Conservation (phyloP, 2,113 vertebrate species). For the Stercorarius parasiticus region DNA sequence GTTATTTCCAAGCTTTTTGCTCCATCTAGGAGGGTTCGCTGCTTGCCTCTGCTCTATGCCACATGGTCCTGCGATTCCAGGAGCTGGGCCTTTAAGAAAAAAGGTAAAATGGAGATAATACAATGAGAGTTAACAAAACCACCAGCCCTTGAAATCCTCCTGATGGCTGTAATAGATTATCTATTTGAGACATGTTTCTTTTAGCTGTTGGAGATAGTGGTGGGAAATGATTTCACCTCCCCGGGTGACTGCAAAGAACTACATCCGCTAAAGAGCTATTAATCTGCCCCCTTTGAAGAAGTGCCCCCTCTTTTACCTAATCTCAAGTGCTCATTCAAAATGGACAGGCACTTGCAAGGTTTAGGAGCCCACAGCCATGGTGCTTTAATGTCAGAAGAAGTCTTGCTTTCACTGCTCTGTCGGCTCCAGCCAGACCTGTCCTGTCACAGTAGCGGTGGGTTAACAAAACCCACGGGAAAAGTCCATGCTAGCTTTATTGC, state of each 20-base stretch:
- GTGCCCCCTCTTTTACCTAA: neutral
- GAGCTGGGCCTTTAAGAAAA: conserved; percentile 48
- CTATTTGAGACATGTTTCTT: conserved; percentile 56
- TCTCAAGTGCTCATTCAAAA: neutral
- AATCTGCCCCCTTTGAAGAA: conserved; percentile 21
- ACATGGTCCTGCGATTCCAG: neutral
- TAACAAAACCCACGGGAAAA: neutral
- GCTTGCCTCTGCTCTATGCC: neutral
- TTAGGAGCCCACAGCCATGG: neutral
- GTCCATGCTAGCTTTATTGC: neutral
- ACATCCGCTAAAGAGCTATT: conserved; percentile 29
- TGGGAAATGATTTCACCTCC: conserved; percentile 56
- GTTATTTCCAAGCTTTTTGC: neutral
- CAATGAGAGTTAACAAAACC: conserved; percentile 32
- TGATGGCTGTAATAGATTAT: conserved; percentile 58
- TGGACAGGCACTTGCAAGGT: neutral
- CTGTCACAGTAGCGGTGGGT: fast-evolving
- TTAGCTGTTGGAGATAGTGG: conserved; percentile 41
- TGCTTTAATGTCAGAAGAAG: neutral
- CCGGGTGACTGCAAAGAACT: conserved; percentile 21
- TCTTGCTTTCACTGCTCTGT: neutral
- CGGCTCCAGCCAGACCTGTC: neutral
- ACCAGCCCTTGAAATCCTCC: conserved; percentile 49
- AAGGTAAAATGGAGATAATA: neutral
- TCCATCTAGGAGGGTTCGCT: neutral